Base-by-base conservation (phyloP, 2,113 vertebrate species). In the Dunckerocampus dactyliophorus region DNA sequence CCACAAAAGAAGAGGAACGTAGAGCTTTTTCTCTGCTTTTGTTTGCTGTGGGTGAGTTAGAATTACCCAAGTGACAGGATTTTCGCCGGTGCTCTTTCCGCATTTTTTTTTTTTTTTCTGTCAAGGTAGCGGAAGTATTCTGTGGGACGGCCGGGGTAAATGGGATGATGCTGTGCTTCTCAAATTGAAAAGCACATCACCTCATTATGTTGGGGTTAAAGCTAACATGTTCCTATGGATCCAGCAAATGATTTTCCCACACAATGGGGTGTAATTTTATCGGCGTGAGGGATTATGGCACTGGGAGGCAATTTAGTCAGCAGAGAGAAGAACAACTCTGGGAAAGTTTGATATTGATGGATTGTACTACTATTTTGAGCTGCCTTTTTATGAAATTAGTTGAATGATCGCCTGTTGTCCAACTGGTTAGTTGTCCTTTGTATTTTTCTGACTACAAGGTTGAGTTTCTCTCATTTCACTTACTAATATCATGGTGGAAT, bases 181-280 rank as follows among this genome's bases (percentile, higher is more conserved):
- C 24, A 15, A 76, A 75, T 72, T 71, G 67, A 74, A 72, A 77
- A 67, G 52, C 65, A 67, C 76, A 72, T 82, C 64, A 78, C 62
- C 49, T 77, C 66, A 76, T 87, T 85, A 69, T 81, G 69, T 20
- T 68, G 80, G 67, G 55, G 62, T 60, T 67, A 51, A 77, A 65
- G 78, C 72, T 65, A 81, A 77, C 34, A 59, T 15, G 49, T 71
- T 80, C 68, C 81, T 78, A 65, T 79, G 66, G 79, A 59, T 69
- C 70, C 53, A 62, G 74, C 69, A 79, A 80, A 75, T 77, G 59
- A 72, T 84, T 88, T 88, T 88, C 85, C 84, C 82, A 85, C 81
- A 88, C 87, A 85, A 76, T 76, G 82, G 59, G 10, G 58, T 77
- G 78, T 81, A 88, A 89, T 83, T 84, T 85, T 77, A 86, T 75